Percentiles rank a stretch among this genome's conserved stretches.
These are phyloP conservation scores for Lasaia peninsularis DNA, from an alignment of 1,140 invertebrate genomes.

Conservation along the genomic window DNA sequence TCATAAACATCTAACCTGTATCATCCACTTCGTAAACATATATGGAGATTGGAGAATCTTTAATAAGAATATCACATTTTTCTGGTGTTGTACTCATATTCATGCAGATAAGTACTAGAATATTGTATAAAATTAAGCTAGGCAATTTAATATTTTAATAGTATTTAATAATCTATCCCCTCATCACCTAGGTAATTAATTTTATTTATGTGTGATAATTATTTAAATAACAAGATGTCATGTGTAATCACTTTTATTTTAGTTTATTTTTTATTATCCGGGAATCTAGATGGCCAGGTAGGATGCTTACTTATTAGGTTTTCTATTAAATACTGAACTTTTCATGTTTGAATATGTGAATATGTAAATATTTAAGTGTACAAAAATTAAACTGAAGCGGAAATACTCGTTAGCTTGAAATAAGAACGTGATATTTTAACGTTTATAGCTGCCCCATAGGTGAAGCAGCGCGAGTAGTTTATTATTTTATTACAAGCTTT, in stretches of 20 bases:
- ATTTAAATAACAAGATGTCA: background rate
- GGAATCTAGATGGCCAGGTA: background rate
- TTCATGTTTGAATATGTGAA: too few relatives aligned
- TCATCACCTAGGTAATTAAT: conserved; percentile 64
- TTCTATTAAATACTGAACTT: background rate
- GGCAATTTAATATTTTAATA: background rate
- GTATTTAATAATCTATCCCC: conserved; percentile 13
- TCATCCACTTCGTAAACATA: background rate
- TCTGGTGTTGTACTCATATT: background rate
- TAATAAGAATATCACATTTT: background rate
- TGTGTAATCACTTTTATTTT: conserved; percentile 14
- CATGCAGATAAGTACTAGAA: too few relatives aligned
- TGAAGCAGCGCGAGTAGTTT: too few relatives aligned
- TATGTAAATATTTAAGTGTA: too few relatives aligned
- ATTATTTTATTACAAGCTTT: too few relatives aligned
- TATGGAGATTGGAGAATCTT: background rate
- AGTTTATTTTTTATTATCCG: conserved; percentile 16
- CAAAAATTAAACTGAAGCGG: too few relatives aligned
- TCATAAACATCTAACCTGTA: background rate
- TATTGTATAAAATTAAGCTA: background rate
- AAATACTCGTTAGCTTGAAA: too few relatives aligned
- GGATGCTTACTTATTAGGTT: background rate
- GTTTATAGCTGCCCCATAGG: too few relatives aligned
- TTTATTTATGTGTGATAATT: conserved; percentile 46
- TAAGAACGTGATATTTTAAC: too few relatives aligned